phyloP scores from a whole-genome alignment of 2,888 invertebrate species.

The Chymomyza amoena region DNA sequence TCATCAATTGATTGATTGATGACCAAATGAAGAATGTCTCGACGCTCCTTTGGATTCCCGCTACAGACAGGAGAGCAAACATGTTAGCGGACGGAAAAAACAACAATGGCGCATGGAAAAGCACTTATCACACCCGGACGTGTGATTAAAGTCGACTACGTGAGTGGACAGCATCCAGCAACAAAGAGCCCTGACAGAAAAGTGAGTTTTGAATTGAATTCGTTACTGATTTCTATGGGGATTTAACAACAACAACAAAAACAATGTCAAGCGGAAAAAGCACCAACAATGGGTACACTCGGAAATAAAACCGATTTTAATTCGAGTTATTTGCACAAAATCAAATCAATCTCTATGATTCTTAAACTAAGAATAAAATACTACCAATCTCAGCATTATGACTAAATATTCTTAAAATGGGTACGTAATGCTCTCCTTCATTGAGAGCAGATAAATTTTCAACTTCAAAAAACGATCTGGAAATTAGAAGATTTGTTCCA shows the following conservation, averaged over 20 bases:
- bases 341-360: neutral
- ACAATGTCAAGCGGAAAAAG: slow-evolving; percentile 5
- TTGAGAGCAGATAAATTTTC: no score
- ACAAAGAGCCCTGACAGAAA: neutral
- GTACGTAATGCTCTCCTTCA: no score
- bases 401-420: no score
- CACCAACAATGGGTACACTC: neutral
- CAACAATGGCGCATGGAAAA: slow-evolving; percentile 44
- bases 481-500: no score
- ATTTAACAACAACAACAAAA: slow-evolving; percentile 43
- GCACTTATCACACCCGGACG: slow-evolving; percentile 58
- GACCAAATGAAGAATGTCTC: slow-evolving; percentile 53
- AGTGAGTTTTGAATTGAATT: slow-evolving; percentile 40
- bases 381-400: no score
- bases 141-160: slow-evolving; percentile 1
- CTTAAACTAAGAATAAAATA: no score
- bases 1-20: slow-evolving; percentile 69
- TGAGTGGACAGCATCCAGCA: neutral
- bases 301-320: neutral
- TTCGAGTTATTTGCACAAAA: no score
- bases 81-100: neutral
- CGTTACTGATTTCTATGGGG: slow-evolving; percentile 45
- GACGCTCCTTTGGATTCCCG: slow-evolving; percentile 39
- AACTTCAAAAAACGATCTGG: no score
- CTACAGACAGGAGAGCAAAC: slow-evolving; percentile 15